A percentile compares a stretch with the other conserved stretches of the same genome.
phyloP scores from a whole-genome alignment of 2,888 invertebrate genomes.

The Hybos culiciformis region DNA sequence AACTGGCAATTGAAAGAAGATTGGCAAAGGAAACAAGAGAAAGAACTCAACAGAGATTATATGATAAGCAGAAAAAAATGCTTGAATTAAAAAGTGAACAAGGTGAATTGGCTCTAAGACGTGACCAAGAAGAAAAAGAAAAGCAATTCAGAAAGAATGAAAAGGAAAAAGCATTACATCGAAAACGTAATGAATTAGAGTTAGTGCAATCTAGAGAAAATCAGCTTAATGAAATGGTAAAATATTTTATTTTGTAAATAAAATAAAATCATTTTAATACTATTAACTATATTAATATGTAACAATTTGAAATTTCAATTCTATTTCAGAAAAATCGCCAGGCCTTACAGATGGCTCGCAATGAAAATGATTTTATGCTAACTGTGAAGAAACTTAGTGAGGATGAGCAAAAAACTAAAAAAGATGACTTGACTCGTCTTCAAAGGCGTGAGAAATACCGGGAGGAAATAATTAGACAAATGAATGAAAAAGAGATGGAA shows the following conservation, averaged over 20 bases:
- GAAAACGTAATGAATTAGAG: slow-evolving; percentile 26
- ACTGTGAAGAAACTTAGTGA: slow-evolving; percentile 26
- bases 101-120: slow-evolving; percentile 27
- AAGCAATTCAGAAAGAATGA: slow-evolving; percentile 32
- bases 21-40: slow-evolving; percentile 29
- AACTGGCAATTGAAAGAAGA: slow-evolving; percentile 25
- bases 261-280: neutral
- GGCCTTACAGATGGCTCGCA: slow-evolving; percentile 30
- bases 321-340: slow-evolving; percentile 22
- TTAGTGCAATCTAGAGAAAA: slow-evolving; percentile 24
- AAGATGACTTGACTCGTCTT: slow-evolving; percentile 21
- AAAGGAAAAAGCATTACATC: slow-evolving; percentile 26
- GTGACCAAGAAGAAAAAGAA: slow-evolving; percentile 32
- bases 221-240: slow-evolving; percentile 26
- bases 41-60: slow-evolving; percentile 29
- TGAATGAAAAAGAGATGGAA: slow-evolving; percentile 29
- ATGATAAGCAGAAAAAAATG: slow-evolving; percentile 26
- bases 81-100: slow-evolving; percentile 25
- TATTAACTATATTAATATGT: too few species aligned
- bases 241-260: slow-evolving; percentile 1
- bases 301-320: neutral
- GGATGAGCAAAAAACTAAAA: slow-evolving; percentile 27
- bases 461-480: slow-evolving; percentile 30
- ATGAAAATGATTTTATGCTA: slow-evolving; percentile 29
- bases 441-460: slow-evolving; percentile 26